phyloP scores from a whole-genome alignment of 2,113 vertebrate genomes.

The Regulus satrapa region DNA sequence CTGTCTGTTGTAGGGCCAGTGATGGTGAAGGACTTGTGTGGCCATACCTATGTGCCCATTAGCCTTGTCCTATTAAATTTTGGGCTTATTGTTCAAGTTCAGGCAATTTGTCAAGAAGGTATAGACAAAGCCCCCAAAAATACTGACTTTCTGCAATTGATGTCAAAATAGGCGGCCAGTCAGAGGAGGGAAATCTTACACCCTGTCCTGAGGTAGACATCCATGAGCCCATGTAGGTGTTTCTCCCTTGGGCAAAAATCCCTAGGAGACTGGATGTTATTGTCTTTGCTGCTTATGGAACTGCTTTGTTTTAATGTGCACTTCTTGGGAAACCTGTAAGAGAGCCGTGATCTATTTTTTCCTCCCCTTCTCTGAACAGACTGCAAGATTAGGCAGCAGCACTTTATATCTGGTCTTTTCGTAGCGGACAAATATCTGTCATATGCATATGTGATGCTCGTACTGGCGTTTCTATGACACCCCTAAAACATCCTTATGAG shows the following conservation, averaged over 20 bases:
- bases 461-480: neutral
- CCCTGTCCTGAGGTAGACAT: neutral
- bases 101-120: neutral
- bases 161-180: neutral
- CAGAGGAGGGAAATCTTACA: neutral
- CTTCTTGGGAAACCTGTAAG: neutral
- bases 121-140: neutral
- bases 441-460: fast-evolving
- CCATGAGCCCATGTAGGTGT: neutral
- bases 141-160: neutral
- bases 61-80: neutral
- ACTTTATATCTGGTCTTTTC: neutral
- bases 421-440: neutral
- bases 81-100: neutral
- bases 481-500: neutral
- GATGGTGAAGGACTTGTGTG: neutral
- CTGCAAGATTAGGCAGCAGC: neutral
- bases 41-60: fast-evolving
- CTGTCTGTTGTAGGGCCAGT: neutral
- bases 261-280: neutral
- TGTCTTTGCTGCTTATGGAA: neutral
- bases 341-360: neutral
- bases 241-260: neutral
- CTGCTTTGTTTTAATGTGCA: neutral
- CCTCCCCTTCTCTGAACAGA: fast-evolving